A percentile compares a stretch with the other conserved stretches of the same genome.
phyloP scores from a whole-genome alignment of 1,140 invertebrate genomes.

The Teleopsis dalmanni region DNA sequence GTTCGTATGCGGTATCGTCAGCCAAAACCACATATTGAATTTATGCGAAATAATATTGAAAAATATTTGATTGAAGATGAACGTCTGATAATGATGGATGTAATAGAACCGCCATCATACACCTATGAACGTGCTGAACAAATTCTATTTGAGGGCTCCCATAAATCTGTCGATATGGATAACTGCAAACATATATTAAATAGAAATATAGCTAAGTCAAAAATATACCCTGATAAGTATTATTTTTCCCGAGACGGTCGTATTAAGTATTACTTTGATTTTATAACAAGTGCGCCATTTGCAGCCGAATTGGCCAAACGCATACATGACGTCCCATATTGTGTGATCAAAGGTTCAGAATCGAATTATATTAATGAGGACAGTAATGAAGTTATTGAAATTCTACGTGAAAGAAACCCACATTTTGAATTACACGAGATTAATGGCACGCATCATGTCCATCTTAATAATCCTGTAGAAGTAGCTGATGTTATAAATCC shows the following conservation, averaged over 20 bases:
- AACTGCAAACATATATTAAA: constrained; percentile 51
- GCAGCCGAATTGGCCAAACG: constrained; percentile 28
- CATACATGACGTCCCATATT: constrained; percentile 33
- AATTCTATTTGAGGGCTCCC: constrained; percentile 47
- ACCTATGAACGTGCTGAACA: constrained; percentile 51
- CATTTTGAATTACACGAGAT: constrained; percentile 56
- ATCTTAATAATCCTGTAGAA: constrained; percentile 57
- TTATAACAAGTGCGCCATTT: constrained; percentile 26
- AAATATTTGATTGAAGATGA: constrained; percentile 36
- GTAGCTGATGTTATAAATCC: constrained; percentile 51
- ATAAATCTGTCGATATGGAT: constrained; percentile 48
- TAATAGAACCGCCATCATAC: constrained; percentile 53
- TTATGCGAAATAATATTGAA: constrained; percentile 34
- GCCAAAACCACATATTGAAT: constrained; percentile 26
- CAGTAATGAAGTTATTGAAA: constrained; percentile 46
- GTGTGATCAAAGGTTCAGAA: constrained; percentile 35
- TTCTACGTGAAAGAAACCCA: constrained; percentile 48
- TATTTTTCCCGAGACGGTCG: constrained; percentile 54
- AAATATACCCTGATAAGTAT: constrained; percentile 51
- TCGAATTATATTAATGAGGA: constrained; percentile 31
- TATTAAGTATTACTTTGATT: constrained; percentile 45
- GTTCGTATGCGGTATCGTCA: constrained; percentile 48
- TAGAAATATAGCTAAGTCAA: constrained; percentile 50
- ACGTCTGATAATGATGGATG: constrained; percentile 25
- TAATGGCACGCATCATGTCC: constrained; percentile 63